Evolutionary conservation across 2,888 invertebrate genomes (phyloP).

Genomic region (Aporophyla lueneburgensis): DNA sequence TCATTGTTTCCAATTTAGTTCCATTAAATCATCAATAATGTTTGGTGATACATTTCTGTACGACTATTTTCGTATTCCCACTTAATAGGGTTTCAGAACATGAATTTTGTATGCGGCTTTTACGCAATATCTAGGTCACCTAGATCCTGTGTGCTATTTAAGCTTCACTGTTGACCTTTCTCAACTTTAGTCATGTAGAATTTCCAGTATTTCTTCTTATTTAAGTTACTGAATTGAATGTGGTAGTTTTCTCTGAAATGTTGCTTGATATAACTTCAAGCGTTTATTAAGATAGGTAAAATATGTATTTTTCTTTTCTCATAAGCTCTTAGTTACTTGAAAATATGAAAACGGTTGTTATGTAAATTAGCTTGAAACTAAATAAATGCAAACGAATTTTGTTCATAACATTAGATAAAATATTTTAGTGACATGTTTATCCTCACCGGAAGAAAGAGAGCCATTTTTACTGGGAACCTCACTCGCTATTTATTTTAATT

Average conservation of each 20-base stretch:
- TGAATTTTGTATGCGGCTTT: conserved; percentile 18
- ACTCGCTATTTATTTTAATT: not conserved
- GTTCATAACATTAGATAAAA: not conserved
- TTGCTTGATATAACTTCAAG: not conserved
- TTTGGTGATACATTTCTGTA: conserved; percentile 64
- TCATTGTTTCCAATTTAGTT: conserved; percentile 76
- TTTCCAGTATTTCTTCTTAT: conserved; percentile 27
- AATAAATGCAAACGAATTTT: not conserved
- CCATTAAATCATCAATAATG: conserved; percentile 74
- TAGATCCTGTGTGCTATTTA: conserved; percentile 47
- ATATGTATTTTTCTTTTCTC: no score
- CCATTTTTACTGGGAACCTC: not conserved
- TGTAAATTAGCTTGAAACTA: not conserved
- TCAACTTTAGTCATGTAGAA: conserved; percentile 29
- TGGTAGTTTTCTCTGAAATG: conserved; percentile 20
- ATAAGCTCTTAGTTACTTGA: not conserved
- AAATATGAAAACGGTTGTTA: not conserved
- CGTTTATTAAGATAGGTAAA: not conserved
- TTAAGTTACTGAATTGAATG: conserved; percentile 2
- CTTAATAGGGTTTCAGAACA: conserved; percentile 18
- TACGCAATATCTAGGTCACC: conserved; percentile 49
- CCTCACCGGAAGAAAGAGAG: not conserved
- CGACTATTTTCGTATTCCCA: conserved; percentile 41
- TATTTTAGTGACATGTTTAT: not conserved
- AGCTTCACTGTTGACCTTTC: conserved; percentile 43